phyloP scores from a whole-genome alignment of 1,140 invertebrate species.

The Conus betulinus region DNA sequence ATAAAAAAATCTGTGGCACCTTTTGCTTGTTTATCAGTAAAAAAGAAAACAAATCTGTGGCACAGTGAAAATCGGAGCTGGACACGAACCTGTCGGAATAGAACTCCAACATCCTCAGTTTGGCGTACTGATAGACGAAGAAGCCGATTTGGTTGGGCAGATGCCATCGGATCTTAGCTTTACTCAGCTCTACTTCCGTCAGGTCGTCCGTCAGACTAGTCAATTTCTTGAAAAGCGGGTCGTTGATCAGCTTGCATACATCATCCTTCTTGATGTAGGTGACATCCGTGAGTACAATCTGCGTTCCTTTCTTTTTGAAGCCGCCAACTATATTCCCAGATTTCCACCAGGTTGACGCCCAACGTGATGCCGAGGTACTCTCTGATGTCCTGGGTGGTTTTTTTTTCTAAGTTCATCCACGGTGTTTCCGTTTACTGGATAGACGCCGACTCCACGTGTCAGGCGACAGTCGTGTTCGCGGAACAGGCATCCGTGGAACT shows the following conservation, averaged over 20 bases:
- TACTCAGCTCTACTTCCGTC: not conserved
- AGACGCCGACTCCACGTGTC: not conserved
- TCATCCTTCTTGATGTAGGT: not conserved
- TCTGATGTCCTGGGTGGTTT: not conserved
- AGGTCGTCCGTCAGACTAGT: not conserved
- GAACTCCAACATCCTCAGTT: not conserved
- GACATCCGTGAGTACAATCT: not conserved
- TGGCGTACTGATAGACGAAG: not conserved
- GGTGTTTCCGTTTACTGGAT: not conserved
- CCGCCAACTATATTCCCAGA: slow-evolving; percentile 10
- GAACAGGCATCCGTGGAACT: slow-evolving; percentile 23
- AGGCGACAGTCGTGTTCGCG: not conserved
- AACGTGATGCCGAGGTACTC: not conserved
- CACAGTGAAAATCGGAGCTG: not conserved
- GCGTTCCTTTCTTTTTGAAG: too few relatives aligned
- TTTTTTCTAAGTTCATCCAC: not conserved
- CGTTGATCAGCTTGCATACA: not conserved
- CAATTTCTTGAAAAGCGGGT: not conserved
- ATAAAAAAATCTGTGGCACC: too few relatives aligned
- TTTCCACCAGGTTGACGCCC: not conserved
- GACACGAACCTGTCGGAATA: not conserved
- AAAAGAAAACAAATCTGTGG: too few relatives aligned
- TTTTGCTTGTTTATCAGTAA: too few relatives aligned
- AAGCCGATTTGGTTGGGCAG: not conserved
- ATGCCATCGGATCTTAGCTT: not conserved